Evolutionary conservation across 2,797 vertebrate genomes (phyloP).

Genomic region (Dendrocincla tyrannina): DNA sequence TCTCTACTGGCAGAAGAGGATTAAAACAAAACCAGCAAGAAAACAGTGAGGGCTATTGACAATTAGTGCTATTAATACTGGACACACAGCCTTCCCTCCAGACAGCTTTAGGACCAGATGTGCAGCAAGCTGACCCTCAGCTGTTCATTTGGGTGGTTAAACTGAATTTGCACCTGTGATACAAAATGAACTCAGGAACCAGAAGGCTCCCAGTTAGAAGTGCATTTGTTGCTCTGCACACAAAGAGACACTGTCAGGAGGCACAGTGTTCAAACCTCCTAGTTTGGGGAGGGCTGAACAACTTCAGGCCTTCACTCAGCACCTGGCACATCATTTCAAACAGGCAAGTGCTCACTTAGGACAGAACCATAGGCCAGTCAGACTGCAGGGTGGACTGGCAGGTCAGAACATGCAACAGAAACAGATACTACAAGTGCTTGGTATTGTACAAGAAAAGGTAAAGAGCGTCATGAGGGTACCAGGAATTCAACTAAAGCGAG

Average conservation of each 20-base stretch:
- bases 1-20: conserved; percentile 1
- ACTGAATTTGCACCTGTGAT: conserved; percentile 67
- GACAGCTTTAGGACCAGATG: conserved; percentile 30
- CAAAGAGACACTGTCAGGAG: conserved; percentile 44
- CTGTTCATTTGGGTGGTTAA: conserved; percentile 54
- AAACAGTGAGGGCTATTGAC: conserved; percentile 19
- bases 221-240: conserved; percentile 31
- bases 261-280: neutral
- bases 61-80: neutral
- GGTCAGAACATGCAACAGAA: neutral
- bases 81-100: neutral
- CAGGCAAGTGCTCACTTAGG: neutral
- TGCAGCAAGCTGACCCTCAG: conserved; percentile 52
- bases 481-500: neutral
- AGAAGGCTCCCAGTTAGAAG: neutral
- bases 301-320: conserved; percentile 7
- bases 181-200: conserved; percentile 42
- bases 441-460: neutral
- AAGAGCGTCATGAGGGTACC: neutral
- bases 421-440: neutral
- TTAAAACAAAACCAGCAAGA: conserved; percentile 37
- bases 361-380: rapidly evolving
- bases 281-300: neutral
- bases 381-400: neutral
- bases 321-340: neutral